These are phyloP conservation scores for Pachyrhynchus sulphureomaculatus DNA, from an alignment of 1,140 invertebrate genomes.

Conservation along the genomic window DNA sequence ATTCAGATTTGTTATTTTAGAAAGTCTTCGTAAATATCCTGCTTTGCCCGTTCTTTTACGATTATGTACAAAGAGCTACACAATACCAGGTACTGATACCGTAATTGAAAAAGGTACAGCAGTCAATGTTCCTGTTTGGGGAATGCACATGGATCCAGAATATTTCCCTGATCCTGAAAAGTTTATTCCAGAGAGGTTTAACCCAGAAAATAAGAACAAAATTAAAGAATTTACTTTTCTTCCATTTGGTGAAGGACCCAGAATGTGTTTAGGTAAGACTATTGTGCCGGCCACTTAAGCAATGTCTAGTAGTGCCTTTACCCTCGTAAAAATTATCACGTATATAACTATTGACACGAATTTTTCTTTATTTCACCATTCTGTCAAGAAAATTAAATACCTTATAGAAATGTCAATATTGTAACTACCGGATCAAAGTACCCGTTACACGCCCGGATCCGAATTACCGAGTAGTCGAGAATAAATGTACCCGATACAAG, in stretches of 20 bases:
- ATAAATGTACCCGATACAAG: too few relatives aligned
- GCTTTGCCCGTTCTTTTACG: slow-evolving; percentile 56
- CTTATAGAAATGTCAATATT: too few relatives aligned
- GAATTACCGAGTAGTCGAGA: too few relatives aligned
- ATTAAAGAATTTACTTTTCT: slow-evolving; percentile 55
- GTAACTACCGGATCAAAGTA: too few relatives aligned
- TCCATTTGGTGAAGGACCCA: slow-evolving; percentile 68
- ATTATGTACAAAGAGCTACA: slow-evolving; percentile 53
- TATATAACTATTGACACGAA: too few relatives aligned
- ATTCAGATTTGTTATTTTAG: slow-evolving; percentile 41
- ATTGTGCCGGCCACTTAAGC: too few relatives aligned
- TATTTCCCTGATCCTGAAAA: slow-evolving; percentile 62
- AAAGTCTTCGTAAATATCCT: slow-evolving; percentile 62
- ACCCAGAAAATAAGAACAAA: slow-evolving; percentile 50
- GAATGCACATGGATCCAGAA: slow-evolving; percentile 55
- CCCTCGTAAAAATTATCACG: too few relatives aligned
- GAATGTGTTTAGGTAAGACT: slow-evolving; percentile 62
- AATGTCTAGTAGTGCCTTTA: too few relatives aligned
- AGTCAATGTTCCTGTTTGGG: slow-evolving; percentile 53
- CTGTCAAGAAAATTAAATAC: too few relatives aligned
- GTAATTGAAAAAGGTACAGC: slow-evolving; percentile 53
- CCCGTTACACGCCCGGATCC: too few relatives aligned
- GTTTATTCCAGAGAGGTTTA: slow-evolving; percentile 67
- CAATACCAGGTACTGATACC: slow-evolving; percentile 53
- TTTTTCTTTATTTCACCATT: too few relatives aligned